These are phyloP conservation scores for Halyomorpha halys DNA, from an alignment of 1,140 invertebrate genomes.

Conservation along the genomic window DNA sequence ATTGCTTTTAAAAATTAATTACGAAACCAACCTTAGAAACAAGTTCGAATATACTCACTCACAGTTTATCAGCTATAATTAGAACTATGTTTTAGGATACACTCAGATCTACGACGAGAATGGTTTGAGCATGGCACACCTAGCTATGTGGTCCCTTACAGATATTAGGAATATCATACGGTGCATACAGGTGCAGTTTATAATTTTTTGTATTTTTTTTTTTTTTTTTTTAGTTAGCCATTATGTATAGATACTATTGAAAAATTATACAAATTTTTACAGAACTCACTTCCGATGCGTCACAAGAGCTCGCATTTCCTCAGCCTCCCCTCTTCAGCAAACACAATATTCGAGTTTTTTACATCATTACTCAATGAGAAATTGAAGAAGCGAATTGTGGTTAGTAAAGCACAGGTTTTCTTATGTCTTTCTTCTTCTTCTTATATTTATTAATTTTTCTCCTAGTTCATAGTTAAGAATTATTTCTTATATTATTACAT, in stretches of 20 bases:
- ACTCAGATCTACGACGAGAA: constrained; percentile 74
- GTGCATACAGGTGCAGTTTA: constrained; percentile 55
- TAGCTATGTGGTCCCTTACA: constrained; percentile 67
- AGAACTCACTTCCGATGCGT: constrained; percentile 71
- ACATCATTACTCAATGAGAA: constrained; percentile 71
- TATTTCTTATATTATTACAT: no score
- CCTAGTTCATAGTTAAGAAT: no score
- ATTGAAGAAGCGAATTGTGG: constrained; percentile 58
- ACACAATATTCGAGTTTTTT: constrained; percentile 68
- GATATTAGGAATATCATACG: constrained; percentile 66
- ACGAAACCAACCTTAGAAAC: no score
- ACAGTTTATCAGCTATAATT: no score
- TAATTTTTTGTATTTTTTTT: not conserved
- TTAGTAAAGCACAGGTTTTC: constrained; percentile 29
- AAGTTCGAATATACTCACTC: no score
- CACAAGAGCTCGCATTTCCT: constrained; percentile 74
- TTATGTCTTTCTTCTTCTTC: no score
- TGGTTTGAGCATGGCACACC: constrained; percentile 67
- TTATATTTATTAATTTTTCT: no score
- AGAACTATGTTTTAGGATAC: constrained; percentile 49
- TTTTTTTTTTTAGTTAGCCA: not conserved
- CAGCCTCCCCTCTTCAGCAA: constrained; percentile 61
- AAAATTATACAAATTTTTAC: constrained; percentile 32
- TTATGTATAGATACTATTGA: not conserved
- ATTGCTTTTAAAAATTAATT: no score